Percentiles rank a stretch among this genome's conserved stretches.
These are phyloP conservation scores for Brachyhypopomus gauderio DNA, from an alignment of 2,113 vertebrate species.

Conservation along the genomic window DNA sequence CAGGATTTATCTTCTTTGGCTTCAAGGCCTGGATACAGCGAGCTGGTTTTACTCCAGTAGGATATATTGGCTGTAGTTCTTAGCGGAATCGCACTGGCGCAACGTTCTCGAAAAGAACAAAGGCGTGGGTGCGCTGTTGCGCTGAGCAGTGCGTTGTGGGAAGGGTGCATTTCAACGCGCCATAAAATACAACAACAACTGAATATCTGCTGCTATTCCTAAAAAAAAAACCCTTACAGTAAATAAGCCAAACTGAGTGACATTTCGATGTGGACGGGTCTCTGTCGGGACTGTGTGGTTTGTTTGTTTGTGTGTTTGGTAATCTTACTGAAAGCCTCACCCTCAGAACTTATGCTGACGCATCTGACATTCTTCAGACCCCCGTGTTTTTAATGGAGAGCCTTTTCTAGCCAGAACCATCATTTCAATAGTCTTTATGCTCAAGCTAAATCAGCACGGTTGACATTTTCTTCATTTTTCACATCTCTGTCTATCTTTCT, in stretches of 20 bases:
- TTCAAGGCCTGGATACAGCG: not conserved
- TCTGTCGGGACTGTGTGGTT: no score
- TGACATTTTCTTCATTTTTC: conserved; percentile 23
- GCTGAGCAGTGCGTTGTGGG: not conserved
- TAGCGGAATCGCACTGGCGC: conserved; percentile 2
- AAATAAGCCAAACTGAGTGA: not conserved
- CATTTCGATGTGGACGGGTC: not conserved
- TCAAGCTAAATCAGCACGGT: conserved; percentile 16
- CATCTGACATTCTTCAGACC: not conserved
- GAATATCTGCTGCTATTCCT: not conserved
- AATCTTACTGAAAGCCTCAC: no score
- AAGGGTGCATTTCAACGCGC: not conserved
- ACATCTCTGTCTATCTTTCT: conserved; percentile 37
- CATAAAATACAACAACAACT: not conserved
- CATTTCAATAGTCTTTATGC: not conserved
- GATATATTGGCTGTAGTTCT: conserved; percentile 14
- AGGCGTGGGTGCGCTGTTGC: not conserved
- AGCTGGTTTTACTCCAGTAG: conserved; percentile 5
- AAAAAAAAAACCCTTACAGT: not conserved
- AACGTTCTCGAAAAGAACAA: not conserved
- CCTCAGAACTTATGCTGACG: no score
- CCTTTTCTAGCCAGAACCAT: not conserved
- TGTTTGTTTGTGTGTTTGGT: no score
- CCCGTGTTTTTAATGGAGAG: not conserved
- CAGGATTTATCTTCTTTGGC: conserved; percentile 6